phyloP scores from a whole-genome alignment of 2,888 invertebrate species.

The Macaria notata region DNA sequence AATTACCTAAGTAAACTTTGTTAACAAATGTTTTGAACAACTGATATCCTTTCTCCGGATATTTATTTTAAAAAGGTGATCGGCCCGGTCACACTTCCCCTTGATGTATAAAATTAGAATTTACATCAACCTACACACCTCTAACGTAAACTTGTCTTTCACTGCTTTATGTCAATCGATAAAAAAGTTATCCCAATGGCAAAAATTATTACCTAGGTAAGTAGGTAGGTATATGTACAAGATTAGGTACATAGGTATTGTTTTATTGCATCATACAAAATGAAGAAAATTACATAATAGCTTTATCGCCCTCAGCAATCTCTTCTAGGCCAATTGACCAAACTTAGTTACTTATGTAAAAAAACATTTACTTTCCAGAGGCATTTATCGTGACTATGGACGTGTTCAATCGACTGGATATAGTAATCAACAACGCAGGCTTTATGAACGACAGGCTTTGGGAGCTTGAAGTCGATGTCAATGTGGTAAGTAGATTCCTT shows the following conservation, averaged over 20 bases:
- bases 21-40: no score
- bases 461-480: constrained; percentile 89
- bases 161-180: no score
- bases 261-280: no score
- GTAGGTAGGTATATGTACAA: no score
- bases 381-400: constrained; percentile 88
- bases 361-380: constrained; percentile 70
- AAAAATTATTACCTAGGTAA: no score
- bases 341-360: no score
- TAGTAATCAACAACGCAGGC: constrained; percentile 91
- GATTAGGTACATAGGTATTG: no score
- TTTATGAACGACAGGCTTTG: constrained; percentile 89
- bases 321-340: no score
- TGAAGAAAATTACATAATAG: no score
- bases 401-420: constrained; percentile 87
- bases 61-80: constrained; percentile 29
- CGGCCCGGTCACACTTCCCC: background rate
- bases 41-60: constrained; percentile 3
- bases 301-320: no score
- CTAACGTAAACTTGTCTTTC: background rate
- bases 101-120: constrained; percentile 2
- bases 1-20: no score
- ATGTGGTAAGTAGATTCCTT: constrained; percentile 81
- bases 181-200: no score
- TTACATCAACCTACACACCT: background rate